These are phyloP conservation scores for Porites lobata DNA, from an alignment of 92 coral and sea anemone species.

Conservation along the genomic window DNA sequence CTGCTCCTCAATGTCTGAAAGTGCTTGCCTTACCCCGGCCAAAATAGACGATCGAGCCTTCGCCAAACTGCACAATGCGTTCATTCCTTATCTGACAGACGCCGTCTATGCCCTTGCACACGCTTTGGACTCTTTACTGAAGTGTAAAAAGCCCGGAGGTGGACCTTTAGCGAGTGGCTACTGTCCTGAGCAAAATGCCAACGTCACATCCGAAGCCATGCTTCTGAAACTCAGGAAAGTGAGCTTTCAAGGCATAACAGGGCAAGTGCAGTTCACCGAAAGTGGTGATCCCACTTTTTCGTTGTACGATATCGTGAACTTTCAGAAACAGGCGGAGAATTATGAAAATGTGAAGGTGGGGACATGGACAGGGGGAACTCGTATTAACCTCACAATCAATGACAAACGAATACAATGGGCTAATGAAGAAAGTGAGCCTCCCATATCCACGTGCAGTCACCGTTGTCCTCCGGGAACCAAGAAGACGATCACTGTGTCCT, in stretches of 20 bases:
- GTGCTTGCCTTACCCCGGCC: slow-evolving; percentile 30
- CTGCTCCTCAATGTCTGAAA: slow-evolving; percentile 30
- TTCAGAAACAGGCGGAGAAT: slow-evolving; percentile 27
- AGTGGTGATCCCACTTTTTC: slow-evolving; percentile 72
- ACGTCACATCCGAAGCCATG: slow-evolving; percentile 55
- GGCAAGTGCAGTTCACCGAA: slow-evolving; percentile 56
- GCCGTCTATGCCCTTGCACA: slow-evolving; percentile 79
- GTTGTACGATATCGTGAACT: slow-evolving; percentile 79
- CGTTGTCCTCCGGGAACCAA: slow-evolving; percentile 76
- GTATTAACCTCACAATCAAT: slow-evolving; percentile 45
- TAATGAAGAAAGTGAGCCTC: slow-evolving; percentile 39
- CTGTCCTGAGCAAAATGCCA: slow-evolving; percentile 37
- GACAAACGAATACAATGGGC: slow-evolving; percentile 55
- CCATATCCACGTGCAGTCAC: slow-evolving; percentile 75
- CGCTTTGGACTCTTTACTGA: slow-evolving; percentile 59
- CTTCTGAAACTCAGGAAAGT: slow-evolving; percentile 64
- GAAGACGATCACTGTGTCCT: slow-evolving; percentile 70
- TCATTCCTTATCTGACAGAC: slow-evolving; percentile 79
- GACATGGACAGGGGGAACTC: slow-evolving; percentile 61
- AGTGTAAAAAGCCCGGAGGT: slow-evolving; percentile 38
- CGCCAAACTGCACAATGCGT: slow-evolving; percentile 68
- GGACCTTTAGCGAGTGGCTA: slow-evolving; percentile 18
- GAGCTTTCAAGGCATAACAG: slow-evolving; percentile 73
- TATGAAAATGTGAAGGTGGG: slow-evolving; percentile 69
- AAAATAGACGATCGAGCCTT: slow-evolving; percentile 34